These are phyloP conservation scores for Labeo calbasu DNA, from an alignment of 2,797 vertebrate species.

Conservation along the genomic window DNA sequence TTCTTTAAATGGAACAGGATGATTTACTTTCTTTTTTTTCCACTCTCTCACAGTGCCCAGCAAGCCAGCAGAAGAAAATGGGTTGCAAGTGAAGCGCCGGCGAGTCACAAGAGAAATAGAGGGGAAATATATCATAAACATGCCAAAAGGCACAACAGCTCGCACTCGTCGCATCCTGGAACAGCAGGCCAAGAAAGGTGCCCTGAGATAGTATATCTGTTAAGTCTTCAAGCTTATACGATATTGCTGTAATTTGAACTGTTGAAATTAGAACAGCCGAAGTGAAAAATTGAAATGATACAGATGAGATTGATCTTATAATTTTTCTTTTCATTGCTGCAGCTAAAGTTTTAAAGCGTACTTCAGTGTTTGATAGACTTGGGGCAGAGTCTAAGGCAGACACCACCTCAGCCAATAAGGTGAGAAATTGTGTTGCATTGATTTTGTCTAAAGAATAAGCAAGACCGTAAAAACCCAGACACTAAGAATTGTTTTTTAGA, in stretches of 20 bases:
- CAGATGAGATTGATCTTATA: not conserved
- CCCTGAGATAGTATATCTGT: not conserved
- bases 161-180: slow-evolving; percentile 91
- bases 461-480: not conserved
- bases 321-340: slow-evolving; percentile 8
- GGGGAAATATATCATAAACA: slow-evolving; percentile 95
- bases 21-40: slow-evolving; percentile 36
- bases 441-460: not conserved
- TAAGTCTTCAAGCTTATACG: not conserved
- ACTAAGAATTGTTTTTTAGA: not conserved
- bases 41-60: slow-evolving; percentile 69
- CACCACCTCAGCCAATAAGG: slow-evolving; percentile 78
- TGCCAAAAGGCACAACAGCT: slow-evolving; percentile 94
- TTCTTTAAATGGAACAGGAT: not conserved
- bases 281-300: not conserved
- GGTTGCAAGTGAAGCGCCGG: slow-evolving; percentile 80
- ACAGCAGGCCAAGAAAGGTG: slow-evolving; percentile 91
- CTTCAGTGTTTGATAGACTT: slow-evolving; percentile 90
- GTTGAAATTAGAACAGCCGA: not conserved
- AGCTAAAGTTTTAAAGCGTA: slow-evolving; percentile 81
- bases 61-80: slow-evolving; percentile 73
- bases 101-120: slow-evolving; percentile 95
- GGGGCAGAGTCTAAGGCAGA: slow-evolving; percentile 88
- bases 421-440: slow-evolving; percentile 62
- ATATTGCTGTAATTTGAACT: not conserved